These are phyloP conservation scores for Oreochromis tanganicae DNA, from an alignment of 2,113 vertebrate species.

Conservation along the genomic window DNA sequence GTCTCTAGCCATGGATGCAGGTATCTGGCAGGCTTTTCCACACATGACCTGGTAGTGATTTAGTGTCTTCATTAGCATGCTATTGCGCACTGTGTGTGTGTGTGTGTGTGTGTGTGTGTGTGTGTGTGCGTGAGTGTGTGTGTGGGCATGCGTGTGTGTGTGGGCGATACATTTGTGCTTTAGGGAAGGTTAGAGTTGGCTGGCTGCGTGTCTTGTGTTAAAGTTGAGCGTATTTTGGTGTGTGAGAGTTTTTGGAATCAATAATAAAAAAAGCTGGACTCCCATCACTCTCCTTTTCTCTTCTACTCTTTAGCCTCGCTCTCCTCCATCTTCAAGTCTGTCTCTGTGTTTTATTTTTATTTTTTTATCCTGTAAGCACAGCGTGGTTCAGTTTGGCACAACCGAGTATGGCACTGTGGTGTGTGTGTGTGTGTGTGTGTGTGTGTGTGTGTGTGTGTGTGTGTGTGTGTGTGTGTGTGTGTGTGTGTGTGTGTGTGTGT, in stretches of 20 bases:
- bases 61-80: slow-evolving; percentile 75
- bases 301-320: neutral
- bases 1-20: slow-evolving; percentile 64
- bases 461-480: neutral
- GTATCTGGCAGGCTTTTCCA: slow-evolving; percentile 72
- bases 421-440: neutral
- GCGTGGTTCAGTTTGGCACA: slow-evolving; percentile 55
- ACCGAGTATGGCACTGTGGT: slow-evolving; percentile 2
- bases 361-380: slow-evolving; percentile 10
- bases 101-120: neutral
- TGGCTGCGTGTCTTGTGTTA: slow-evolving; percentile 39
- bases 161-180: slow-evolving; percentile 47
- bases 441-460: slow-evolving; percentile 1
- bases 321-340: neutral
- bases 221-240: slow-evolving; percentile 24
- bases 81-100: slow-evolving; percentile 5
- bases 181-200: slow-evolving; percentile 45
- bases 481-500: neutral
- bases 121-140: neutral
- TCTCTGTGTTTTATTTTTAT: slow-evolving; percentile 19
- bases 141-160: neutral
- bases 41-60: slow-evolving; percentile 75
- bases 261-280: neutral
- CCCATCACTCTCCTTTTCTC: neutral
- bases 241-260: slow-evolving; percentile 21